These are phyloP conservation scores for Pholis gunnellus DNA, from an alignment of 2,113 vertebrate genomes.

Conservation along the genomic window DNA sequence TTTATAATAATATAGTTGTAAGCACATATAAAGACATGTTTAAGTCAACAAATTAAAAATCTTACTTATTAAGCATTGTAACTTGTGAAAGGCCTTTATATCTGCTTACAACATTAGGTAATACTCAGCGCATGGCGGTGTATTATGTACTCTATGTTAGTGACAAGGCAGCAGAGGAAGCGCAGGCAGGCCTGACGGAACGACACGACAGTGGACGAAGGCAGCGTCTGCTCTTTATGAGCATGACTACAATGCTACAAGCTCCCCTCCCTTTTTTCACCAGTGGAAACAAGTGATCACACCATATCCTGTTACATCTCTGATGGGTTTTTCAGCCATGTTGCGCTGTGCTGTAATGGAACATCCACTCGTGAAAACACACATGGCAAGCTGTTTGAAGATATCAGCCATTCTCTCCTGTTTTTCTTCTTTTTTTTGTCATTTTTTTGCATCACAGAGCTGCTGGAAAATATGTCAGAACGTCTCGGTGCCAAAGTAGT, in stretches of 20 bases:
- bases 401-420: slow-evolving; percentile 56
- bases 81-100: neutral
- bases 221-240: slow-evolving; percentile 50
- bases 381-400: slow-evolving; percentile 68
- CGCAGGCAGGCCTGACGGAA: neutral
- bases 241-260: slow-evolving; percentile 61
- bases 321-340: slow-evolving; percentile 77
- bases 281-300: slow-evolving; percentile 81
- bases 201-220: slow-evolving; percentile 22
- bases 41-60: neutral
- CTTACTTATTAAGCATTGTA: neutral
- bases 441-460: slow-evolving; percentile 35
- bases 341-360: slow-evolving; percentile 76
- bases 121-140: neutral
- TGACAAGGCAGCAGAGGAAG: slow-evolving; percentile 2
- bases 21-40: neutral
- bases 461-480: slow-evolving; percentile 48
- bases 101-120: neutral
- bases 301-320: slow-evolving; percentile 74
- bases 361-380: slow-evolving; percentile 70
- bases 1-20: neutral
- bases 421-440: neutral
- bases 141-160: neutral
- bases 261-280: slow-evolving; percentile 60
- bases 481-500: slow-evolving; percentile 37